Evolutionary conservation across 2,113 vertebrate genomes (phyloP).

Genomic region (Pogonocichla stellata): DNA sequence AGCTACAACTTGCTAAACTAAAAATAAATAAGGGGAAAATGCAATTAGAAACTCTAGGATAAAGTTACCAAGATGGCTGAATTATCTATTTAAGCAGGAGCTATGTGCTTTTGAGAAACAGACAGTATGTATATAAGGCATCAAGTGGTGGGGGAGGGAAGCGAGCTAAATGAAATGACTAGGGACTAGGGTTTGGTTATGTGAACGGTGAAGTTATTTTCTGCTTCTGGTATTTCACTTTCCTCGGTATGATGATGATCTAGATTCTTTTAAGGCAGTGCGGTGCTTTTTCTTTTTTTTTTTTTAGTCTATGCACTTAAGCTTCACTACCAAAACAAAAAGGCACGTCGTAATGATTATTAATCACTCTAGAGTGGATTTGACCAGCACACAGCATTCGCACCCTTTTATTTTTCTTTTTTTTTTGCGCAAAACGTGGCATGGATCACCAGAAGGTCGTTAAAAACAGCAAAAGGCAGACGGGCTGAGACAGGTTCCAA

Average conservation of each 20-base stretch:
- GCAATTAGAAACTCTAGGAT: constrained; percentile 69
- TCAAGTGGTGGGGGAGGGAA: constrained; percentile 18
- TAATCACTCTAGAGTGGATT: constrained; percentile 8
- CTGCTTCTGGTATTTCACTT: constrained; percentile 75
- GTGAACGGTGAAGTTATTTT: constrained; percentile 31
- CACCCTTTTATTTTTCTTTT: background rate
- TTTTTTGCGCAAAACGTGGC: background rate
- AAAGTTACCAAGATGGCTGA: constrained; percentile 73
- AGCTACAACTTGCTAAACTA: constrained; percentile 65
- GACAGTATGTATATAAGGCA: constrained; percentile 57
- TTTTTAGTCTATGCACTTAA: background rate
- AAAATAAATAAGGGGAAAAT: constrained; percentile 73
- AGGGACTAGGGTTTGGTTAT: constrained; percentile 39
- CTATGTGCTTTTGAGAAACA: constrained; percentile 32
- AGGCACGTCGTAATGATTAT: background rate
- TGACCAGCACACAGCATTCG: background rate
- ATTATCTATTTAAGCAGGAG: constrained; percentile 68
- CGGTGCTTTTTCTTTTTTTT: background rate
- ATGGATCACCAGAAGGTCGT: constrained; percentile 14
- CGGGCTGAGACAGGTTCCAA: constrained; percentile 43
- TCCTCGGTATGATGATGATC: constrained; percentile 43
- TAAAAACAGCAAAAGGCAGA: constrained; percentile 48
- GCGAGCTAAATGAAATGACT: constrained; percentile 25
- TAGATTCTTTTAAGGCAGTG: constrained; percentile 53
- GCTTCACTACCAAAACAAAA: constrained; percentile 23